Conservation (phyloP, 1,140 invertebrate species). For the Drosophila saltans region DNA sequence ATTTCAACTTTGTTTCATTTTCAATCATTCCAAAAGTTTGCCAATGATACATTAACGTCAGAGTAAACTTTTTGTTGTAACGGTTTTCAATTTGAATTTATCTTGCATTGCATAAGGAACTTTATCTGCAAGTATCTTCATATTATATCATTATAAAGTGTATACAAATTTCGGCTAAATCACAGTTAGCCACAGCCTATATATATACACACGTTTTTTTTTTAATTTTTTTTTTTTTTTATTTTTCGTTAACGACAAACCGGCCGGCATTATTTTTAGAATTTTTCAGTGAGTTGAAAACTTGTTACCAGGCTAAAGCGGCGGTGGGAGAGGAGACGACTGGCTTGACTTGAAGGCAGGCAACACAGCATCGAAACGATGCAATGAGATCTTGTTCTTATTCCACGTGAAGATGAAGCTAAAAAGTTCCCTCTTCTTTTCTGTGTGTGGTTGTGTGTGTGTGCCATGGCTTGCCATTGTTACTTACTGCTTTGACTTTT, state of each 20-base stretch:
- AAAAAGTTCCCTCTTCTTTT: constrained; percentile 23
- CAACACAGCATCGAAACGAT: constrained; percentile 62
- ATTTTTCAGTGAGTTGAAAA: constrained; percentile 67
- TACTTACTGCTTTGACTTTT: constrained; percentile 74
- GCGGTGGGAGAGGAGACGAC: background rate
- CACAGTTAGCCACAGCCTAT: constrained; percentile 5
- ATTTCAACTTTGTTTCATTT: no score
- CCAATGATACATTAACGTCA: no score
- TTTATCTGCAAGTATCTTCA: no score
- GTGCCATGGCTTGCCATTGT: constrained; percentile 64
- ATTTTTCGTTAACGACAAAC: constrained; percentile 71
- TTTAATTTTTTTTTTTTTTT: constrained; percentile 40
- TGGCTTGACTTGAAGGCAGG: constrained; percentile 53
- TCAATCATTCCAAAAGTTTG: no score
- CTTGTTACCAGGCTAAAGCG: constrained; percentile 67
- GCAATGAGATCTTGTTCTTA: constrained; percentile 68
- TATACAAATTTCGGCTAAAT: background rate
- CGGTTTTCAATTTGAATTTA: no score
- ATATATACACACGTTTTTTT: background rate
- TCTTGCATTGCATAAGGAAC: no score
- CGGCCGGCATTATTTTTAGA: constrained; percentile 80
- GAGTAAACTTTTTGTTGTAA: no score
- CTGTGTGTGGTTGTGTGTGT: constrained; percentile 34
- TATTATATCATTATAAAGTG: background rate
- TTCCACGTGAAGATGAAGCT: constrained; percentile 53